Percentiles rank a stretch among this genome's conserved stretches.
phyloP scores from a whole-genome alignment of 2,888 invertebrate genomes.

The Drosophila maculinotata region DNA sequence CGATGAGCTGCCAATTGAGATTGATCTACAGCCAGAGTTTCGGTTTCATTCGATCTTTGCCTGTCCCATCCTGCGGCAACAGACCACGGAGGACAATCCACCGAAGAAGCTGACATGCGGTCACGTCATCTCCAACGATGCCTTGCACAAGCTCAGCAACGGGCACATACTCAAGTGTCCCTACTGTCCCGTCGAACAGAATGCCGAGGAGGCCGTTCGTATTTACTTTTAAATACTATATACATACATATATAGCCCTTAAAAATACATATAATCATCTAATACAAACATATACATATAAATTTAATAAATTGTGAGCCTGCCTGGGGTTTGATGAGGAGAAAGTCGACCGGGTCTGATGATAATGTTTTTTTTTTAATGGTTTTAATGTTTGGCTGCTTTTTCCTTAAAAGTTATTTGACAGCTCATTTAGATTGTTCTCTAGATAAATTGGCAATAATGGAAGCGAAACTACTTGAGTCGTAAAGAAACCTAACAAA shows the following conservation, averaged over 20 bases:
- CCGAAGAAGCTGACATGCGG: conserved; percentile 99
- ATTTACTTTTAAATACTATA: conserved; percentile 91
- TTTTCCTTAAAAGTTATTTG: conserved; percentile 39
- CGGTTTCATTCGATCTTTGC: conserved; percentile 99
- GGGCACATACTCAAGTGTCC: conserved; percentile 99
- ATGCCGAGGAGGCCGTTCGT: conserved; percentile 95
- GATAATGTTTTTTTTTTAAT: conserved; percentile 4
- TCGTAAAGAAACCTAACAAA: conserved; percentile 30
- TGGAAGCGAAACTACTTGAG: conserved; percentile 47
- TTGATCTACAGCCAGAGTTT: conserved; percentile 95
- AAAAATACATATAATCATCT: conserved; percentile 22
- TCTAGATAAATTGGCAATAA: conserved; percentile 62
- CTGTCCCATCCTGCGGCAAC: conserved; percentile 98
- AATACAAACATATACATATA: conserved; percentile 13
- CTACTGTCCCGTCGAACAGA: conserved; percentile 99
- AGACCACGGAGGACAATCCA: conserved; percentile 97
- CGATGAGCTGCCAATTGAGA: conserved; percentile 98
- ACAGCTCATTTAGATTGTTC: conserved; percentile 47
- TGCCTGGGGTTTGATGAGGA: conserved; percentile 26
- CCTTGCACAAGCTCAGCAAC: conserved; percentile 96
- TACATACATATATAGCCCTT: conserved; percentile 11
- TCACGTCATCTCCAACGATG: conserved; percentile 99
- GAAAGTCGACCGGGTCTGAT: not conserved
- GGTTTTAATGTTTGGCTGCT: conserved; percentile 14
- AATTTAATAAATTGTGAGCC: conserved; percentile 29